Evolutionary conservation across 2,797 vertebrate species (phyloP), one percentile per base, ranked within the genome.

Genomic region (Acrossocheilus wenchowensis): DNA sequence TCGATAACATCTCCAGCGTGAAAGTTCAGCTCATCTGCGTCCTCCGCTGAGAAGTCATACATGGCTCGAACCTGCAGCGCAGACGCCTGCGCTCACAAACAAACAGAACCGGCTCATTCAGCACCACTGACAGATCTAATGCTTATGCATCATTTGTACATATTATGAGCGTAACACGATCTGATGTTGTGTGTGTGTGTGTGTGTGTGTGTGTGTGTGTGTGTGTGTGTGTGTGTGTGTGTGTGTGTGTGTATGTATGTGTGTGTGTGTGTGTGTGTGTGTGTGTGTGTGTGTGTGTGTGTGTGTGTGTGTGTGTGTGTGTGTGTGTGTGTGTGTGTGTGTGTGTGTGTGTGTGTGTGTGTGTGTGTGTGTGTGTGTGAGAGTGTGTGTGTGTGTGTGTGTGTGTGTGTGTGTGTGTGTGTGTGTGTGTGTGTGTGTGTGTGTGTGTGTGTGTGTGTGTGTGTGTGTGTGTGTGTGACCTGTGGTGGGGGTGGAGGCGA

Each of bases 21-120:
- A 89, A 98, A 97, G 6, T 92, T 93, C 72, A 98, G 93, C 92
- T 98, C 97, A 0, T 98, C 97, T 0, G 88, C 82, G 57, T 97
- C 97, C 50, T 96, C 45, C 0, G 97, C 96, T 3, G 90, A 88
- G 0, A 97, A 98, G 89, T 95, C 94, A 0, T 96, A 97, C 75
- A 97, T 87, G 5, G 97, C 97, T 82, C 91, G 94, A 71, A 96
- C 97, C 93, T 94, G 94, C 41, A 81, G 5, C 34, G 26, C 4
- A 50, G 80, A 34, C 7, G 66, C 30, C 87, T 89, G 69, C 68
- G 26, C 26, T 36, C 14, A 68, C 30, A 68, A 15, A 64, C 62
- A 6, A 14, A 66, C 12, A 66, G 14, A 15, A 17, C 64, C 6
- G 6, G 30, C 1, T 34, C 6, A 68, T 36, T 66, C 30, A 66